Base-by-base conservation (phyloP, 2,888 invertebrate genomes). In the Dichetophora obliterata region DNA sequence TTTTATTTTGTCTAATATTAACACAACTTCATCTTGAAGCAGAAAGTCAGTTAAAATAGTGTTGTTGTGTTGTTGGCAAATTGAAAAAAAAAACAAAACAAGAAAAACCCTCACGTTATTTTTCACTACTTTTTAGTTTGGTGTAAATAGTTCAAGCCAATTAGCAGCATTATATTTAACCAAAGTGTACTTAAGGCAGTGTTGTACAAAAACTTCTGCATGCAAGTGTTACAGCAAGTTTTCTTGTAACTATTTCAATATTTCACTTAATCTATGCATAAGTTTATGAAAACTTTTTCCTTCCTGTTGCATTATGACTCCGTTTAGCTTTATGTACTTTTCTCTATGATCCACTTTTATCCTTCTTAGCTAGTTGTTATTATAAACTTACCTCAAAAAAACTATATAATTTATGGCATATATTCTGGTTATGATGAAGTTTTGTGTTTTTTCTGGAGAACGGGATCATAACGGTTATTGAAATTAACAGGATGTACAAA, bases 121-220 rank as follows among this genome's bases (percentile, higher is more conserved):
- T 11, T 61, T 37, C 37, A 57, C 24, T 16, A 77, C 81, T 81
- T 80, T 80, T 76, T 43, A 43, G 43, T 43, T 43, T 66, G 75
- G n/a, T 50, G 79, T 78, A 82, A 84, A 83, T 82, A 83, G 81
- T 82, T 80, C 81, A 66, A 43, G 76, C 79, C 85, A 85, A 84
- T 84, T 85, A 83, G 83, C 71, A 75, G 74, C 75, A 77, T 76
- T 77, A 79, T 66, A 43, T 63, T 69, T 50, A 57, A 68, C 37
- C 63, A 31, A n/a, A 16, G 34, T 22, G 37, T 37, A 37, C 43
- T 22, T 22, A 34, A 16, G 24, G 2, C 66, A 66, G 37, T 34
- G 14, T 50, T 50, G 24, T 9, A 24, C 66, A 37, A 19, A 43
- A 66, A 37, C 37, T 66, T 66, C 19, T 34, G 59, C 59, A 27